These are phyloP conservation scores for Varanus komodoensis DNA, from an alignment of 2,113 vertebrate species.

Conservation along the genomic window DNA sequence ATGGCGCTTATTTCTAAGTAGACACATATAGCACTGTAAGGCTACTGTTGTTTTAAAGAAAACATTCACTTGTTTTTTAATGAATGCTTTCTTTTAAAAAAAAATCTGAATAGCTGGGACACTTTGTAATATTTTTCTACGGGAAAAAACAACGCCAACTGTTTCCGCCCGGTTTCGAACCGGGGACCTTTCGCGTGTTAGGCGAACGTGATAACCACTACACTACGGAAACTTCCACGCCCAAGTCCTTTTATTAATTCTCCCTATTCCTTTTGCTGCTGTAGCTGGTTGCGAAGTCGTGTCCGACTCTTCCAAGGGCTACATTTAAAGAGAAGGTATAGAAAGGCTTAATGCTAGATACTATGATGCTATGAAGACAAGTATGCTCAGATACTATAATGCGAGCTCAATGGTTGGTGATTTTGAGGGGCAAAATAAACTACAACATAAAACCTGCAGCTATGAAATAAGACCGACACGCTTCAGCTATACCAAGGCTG, in stretches of 20 bases:
- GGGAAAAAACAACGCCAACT: not conserved
- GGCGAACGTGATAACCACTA: constrained; percentile 51
- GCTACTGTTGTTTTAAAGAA: not conserved
- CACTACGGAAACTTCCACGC: constrained; percentile 23
- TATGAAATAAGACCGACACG: not conserved
- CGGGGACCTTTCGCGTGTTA: constrained; percentile 49
- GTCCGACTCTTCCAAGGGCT: too few species aligned
- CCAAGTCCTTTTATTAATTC: rapidly evolving
- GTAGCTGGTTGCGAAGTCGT: too few species aligned
- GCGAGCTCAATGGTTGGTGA: not conserved
- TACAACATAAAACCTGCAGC: too few species aligned
- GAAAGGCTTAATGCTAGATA: not conserved
- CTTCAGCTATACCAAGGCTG: not conserved
- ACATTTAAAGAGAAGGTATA: too few species aligned
- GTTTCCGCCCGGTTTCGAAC: constrained; percentile 50
- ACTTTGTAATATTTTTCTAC: not conserved
- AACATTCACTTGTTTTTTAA: not conserved
- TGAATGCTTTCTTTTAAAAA: not conserved
- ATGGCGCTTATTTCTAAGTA: not conserved
- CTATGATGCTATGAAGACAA: not conserved
- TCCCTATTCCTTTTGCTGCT: not conserved
- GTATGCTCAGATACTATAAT: not conserved
- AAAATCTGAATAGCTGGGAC: not conserved
- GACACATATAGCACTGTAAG: not conserved
- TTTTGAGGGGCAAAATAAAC: not conserved